Evolutionary conservation across 2,797 vertebrate species (phyloP), one percentile per base, ranked within the genome.

Genomic region (Neostethus bicornis): DNA sequence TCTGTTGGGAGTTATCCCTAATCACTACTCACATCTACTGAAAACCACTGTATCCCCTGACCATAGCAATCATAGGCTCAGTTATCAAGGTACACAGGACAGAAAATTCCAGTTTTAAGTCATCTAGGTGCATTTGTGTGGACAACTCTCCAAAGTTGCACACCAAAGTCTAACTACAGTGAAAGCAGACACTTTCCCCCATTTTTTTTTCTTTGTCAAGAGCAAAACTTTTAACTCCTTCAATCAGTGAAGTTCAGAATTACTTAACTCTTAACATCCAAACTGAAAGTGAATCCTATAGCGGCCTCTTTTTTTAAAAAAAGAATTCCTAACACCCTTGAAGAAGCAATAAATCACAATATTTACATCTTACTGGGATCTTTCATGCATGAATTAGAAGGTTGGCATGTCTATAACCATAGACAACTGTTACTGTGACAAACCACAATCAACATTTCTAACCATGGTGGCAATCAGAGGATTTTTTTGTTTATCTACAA

Each of bases 21-120:
- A 91, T 91, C 88, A 83, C 72, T 41, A 65, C 77, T 87, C 85
- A 89, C 85, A 90, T 89, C 87, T 87, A 49, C 81, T 75, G 75
- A 74, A 73, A 77, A 79, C 79, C 60, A 64, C 75, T 26, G 65
- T 74, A 83, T 81, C 77, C 86, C 85, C 83, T 73, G 83, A 83
- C 76, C 78, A 77, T 59, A 9, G 80, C 83, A 82, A 86, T 88
- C 78, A 80, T 51, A 66, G 70, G 67, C 65, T 58, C 59, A 62
- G 77, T 89, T 87, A 89, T 86, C 80, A 10, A 59, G 63, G 59
- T 23, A 69, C 64, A 74, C 82, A 70, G 61, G 52, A 59, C 65
- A 56, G 61, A 70, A 60, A 67, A 66, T 68, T 65, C 61, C 58
- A 31, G 56, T 39, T 68, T 81, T 73, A 66, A 49, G 77, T 75